These are phyloP conservation scores for Cetonia aurata DNA, from an alignment of 2,888 invertebrate genomes.

Conservation along the genomic window DNA sequence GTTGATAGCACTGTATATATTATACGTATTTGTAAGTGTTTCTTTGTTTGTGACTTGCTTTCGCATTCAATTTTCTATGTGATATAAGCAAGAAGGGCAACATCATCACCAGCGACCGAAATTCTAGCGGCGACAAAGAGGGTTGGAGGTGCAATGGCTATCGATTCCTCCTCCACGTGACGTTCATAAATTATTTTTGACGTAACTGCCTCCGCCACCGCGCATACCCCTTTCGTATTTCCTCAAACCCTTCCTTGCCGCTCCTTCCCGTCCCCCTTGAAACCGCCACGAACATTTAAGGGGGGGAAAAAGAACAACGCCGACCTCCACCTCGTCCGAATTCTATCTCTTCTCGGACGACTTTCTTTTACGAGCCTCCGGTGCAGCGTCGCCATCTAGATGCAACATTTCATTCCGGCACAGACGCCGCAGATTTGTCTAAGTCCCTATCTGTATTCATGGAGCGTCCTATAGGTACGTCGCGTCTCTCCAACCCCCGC, in stretches of 20 bases:
- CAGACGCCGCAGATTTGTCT: slow-evolving; percentile 57
- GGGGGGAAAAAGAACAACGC: neutral
- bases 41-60: no score
- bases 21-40: no score
- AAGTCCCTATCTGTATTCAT: slow-evolving; percentile 58
- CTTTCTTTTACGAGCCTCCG: slow-evolving; percentile 55
- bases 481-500: no score
- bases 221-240: neutral
- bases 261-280: slow-evolving; percentile 2
- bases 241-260: neutral
- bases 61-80: no score
- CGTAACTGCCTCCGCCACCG: neutral
- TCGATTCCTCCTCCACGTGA: slow-evolving; percentile 16
- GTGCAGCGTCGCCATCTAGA: slow-evolving; percentile 53
- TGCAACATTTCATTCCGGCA: slow-evolving; percentile 57
- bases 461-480: slow-evolving; percentile 48
- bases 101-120: no score
- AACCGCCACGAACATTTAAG: neutral
- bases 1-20: no score
- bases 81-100: no score
- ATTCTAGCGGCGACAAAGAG: no score
- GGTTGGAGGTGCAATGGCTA: neutral
- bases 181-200: slow-evolving; percentile 27
- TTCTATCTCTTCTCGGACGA: slow-evolving; percentile 46
- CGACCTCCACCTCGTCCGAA: slow-evolving; percentile 34